Conservation (phyloP, 2,113 vertebrate species). For the Ia io region DNA sequence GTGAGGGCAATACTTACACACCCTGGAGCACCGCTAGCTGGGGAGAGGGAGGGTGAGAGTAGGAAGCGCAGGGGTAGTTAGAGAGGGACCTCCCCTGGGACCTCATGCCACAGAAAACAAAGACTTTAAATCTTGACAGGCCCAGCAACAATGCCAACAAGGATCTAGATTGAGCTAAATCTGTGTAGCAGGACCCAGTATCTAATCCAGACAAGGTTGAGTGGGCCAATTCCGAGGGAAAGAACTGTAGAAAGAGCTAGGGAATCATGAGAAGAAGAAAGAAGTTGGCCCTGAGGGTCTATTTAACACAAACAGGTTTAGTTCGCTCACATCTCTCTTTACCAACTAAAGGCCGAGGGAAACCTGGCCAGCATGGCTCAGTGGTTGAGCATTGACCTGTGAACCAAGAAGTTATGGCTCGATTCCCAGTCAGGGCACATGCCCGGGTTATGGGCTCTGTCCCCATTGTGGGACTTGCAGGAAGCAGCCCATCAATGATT, state of each 20-base stretch:
- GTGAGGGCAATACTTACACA: neutral
- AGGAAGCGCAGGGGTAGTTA: neutral
- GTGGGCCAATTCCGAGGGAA: neutral
- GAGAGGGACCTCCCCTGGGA: neutral
- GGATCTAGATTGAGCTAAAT: neutral
- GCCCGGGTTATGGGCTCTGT: no score
- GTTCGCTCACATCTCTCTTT: neutral
- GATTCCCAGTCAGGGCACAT: no score
- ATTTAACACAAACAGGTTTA: neutral
- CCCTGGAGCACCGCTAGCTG: neutral
- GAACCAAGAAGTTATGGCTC: no score
- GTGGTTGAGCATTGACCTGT: no score
- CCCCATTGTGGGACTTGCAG: no score
- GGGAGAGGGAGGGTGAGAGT: neutral
- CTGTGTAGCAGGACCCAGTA: neutral
- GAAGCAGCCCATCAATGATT: no score
- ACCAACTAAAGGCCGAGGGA: neutral
- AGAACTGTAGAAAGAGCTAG: constrained; percentile 20
- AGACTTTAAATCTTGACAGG: neutral
- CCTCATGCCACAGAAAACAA: neutral
- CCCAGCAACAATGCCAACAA: neutral
- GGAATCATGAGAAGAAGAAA: no score
- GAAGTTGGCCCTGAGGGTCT: neutral
- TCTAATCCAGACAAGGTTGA: neutral
- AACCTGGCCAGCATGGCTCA: no score